These are phyloP conservation scores for Drosophila leonis DNA, from an alignment of 2,888 invertebrate species.

Conservation along the genomic window DNA sequence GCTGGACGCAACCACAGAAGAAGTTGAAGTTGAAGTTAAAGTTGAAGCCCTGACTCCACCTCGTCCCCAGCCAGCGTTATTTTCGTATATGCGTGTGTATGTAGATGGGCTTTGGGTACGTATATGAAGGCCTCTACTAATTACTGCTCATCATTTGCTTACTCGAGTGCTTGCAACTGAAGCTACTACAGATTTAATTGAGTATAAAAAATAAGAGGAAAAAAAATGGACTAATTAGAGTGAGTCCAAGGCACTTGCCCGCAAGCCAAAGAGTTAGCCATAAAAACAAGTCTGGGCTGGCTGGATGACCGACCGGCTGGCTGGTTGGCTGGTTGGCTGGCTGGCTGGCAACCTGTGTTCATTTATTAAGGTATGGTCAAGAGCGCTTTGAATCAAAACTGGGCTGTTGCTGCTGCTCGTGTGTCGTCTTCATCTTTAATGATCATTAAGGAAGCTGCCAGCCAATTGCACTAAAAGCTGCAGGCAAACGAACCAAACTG, in stretches of 20 bases:
- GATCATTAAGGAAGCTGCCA: slow-evolving; percentile 78
- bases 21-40: slow-evolving; percentile 9
- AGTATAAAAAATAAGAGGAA: slow-evolving; percentile 64
- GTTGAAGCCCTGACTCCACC: slow-evolving; percentile 7
- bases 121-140: slow-evolving; percentile 62
- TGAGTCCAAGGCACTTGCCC: slow-evolving; percentile 77
- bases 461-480: slow-evolving; percentile 80
- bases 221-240: slow-evolving; percentile 77
- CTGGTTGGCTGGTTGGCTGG: slow-evolving; percentile 5
- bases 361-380: slow-evolving; percentile 79
- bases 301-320: not conserved
- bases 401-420: slow-evolving; percentile 44
- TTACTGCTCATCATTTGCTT: slow-evolving; percentile 82
- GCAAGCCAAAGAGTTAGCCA: slow-evolving; percentile 64
- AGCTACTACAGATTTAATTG: slow-evolving; percentile 74
- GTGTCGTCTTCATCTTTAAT: slow-evolving; percentile 80
- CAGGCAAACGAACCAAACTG: slow-evolving; percentile 55
- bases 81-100: slow-evolving; percentile 13
- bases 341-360: slow-evolving; percentile 68
- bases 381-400: slow-evolving; percentile 80
- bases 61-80: slow-evolving; percentile 19
- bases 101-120: slow-evolving; percentile 21
- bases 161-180: slow-evolving; percentile 70
- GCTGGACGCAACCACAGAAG: slow-evolving; percentile 32
- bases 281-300: slow-evolving; percentile 66